Evolutionary conservation across 2,113 vertebrate species (phyloP), one percentile per base, ranked within the genome.

Genomic region (Calidris pygmaea): DNA sequence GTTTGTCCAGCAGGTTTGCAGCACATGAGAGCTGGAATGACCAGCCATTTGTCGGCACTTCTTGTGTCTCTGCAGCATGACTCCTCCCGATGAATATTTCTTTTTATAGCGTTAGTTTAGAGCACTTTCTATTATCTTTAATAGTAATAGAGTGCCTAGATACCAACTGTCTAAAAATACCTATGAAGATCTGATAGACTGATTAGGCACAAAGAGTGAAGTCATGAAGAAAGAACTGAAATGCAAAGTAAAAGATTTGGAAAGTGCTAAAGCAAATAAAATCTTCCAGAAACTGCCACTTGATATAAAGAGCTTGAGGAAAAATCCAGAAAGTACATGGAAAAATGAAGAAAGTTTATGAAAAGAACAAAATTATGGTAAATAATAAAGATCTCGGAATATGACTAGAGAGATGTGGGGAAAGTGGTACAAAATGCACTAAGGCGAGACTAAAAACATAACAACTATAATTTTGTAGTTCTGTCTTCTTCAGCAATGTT

Each of bases 91-190:
- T 73, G 30, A 92, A 37, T 67, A 66, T 67, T 83, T 80, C 26
- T 88, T 94, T 90, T 78, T 86, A 55, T 35, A 58, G 30, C 2
- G 2, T 43, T 75, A 84, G 93, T 94, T 91, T 63, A 90, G 55
- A 93, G 55, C 15, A 65, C 16, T 67, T 73, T 86, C 26, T 92
- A 74, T 35, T 94, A 80, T 39, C 56, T 84, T 86, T 68, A 90
- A 59, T 52, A 84, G 82, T 60, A 90, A 73, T 82, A 77, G 68
- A 26, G 50, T 86, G 75, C 90, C 83, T 94, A 79, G 91, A 87
- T 94, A 93, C 87, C 41, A 76, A 37, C 32, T 89, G 45, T 68
- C 81, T 95, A 96, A 95, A 96, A 95, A 93, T 85, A 95, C 55
- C 65, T 87, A 12, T 37, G 63, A 58, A 0, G 1, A 19, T 80